phyloP scores from a whole-genome alignment of 2,888 invertebrate species.

The Heliconius sara region DNA sequence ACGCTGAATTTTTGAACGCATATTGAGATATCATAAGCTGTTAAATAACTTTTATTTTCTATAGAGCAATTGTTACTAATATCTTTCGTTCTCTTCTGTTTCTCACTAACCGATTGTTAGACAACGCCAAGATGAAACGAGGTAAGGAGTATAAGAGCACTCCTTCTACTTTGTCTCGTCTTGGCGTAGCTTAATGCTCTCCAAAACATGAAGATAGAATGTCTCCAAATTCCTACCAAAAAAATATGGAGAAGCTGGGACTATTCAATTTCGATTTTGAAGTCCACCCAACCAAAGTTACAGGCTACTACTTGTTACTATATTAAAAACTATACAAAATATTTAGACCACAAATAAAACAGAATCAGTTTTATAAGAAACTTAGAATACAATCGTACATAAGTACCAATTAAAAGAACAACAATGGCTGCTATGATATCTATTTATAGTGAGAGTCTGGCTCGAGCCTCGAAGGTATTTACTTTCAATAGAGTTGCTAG shows the following conservation, averaged over 20 bases:
- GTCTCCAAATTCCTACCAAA: background rate
- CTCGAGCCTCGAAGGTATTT: background rate
- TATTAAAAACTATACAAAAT: background rate
- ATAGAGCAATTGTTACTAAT: too few species aligned
- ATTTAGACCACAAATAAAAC: background rate
- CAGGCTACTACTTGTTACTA: background rate
- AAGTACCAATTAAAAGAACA: slow-evolving; percentile 1
- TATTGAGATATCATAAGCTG: too few species aligned
- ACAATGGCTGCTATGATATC: slow-evolving; percentile 3
- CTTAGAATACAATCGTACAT: background rate
- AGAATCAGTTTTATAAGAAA: background rate
- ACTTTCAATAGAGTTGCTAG: background rate
- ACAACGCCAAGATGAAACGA: too few species aligned
- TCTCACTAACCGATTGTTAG: too few species aligned
- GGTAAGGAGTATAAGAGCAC: too few species aligned
- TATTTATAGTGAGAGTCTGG: background rate
- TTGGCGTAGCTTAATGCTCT: too few species aligned
- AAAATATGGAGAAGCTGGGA: background rate
- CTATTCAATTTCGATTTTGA: background rate
- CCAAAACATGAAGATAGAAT: too few species aligned
- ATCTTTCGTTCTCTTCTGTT: too few species aligned
- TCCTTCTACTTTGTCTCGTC: too few species aligned
- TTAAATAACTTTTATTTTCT: too few species aligned
- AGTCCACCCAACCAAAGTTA: too few species aligned
- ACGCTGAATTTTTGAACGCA: too few species aligned